These are phyloP conservation scores for Tympanoctomys barrerae DNA, from an alignment of 2,797 vertebrate genomes.

Conservation along the genomic window DNA sequence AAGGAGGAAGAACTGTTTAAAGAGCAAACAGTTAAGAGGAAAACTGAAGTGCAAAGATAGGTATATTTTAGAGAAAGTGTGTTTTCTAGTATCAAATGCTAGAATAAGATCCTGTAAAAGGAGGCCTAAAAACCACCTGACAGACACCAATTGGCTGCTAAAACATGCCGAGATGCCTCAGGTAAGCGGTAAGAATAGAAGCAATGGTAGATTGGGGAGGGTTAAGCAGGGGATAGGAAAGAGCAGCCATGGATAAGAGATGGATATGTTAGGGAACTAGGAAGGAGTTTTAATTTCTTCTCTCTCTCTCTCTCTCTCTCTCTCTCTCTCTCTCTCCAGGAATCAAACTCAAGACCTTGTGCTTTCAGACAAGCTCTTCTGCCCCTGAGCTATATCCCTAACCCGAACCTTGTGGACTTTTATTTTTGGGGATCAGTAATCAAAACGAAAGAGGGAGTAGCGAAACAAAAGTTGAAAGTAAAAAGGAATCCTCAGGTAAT, in stretches of 20 bases:
- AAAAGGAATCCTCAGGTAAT: neutral
- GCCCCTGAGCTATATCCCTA: too few species aligned
- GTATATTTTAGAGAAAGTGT: neutral
- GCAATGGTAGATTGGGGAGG: neutral
- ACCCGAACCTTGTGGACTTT: too few species aligned
- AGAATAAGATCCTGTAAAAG: neutral
- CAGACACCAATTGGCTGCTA: neutral
- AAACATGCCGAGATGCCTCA: neutral
- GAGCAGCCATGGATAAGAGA: neutral
- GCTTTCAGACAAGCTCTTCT: too few species aligned
- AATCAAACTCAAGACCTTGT: too few species aligned
- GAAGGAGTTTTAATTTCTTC: neutral
- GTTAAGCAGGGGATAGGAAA: neutral
- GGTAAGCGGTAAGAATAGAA: neutral
- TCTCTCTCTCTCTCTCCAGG: too few species aligned
- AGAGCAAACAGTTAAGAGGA: neutral
- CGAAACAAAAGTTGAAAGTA: neutral
- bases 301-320: too few species aligned
- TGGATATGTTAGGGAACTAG: neutral
- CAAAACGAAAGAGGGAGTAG: neutral
- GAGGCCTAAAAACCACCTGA: neutral
- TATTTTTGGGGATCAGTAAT: too few species aligned
- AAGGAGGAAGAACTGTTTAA: conserved; percentile 4
- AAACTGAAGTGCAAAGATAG: neutral
- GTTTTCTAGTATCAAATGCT: neutral